Evolutionary conservation across 1,140 invertebrate genomes (phyloP).

Genomic region (Penaeus indicus): DNA sequence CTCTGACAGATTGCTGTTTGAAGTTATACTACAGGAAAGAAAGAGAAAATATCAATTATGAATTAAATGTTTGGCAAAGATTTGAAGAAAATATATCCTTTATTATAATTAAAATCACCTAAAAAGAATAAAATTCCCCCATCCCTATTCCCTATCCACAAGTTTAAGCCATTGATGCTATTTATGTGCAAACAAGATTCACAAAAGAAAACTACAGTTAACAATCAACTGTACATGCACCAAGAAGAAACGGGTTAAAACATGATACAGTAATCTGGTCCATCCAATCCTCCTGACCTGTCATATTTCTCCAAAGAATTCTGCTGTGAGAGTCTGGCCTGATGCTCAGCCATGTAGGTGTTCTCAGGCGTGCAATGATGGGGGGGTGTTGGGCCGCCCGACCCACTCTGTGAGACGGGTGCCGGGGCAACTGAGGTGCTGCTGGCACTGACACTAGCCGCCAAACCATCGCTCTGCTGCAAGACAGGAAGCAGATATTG

Average conservation of each 20-base stretch:
- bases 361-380: constrained; percentile 68
- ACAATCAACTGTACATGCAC: too few relatives aligned
- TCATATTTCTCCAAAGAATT: constrained; percentile 73
- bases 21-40: constrained; percentile 46
- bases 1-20: constrained; percentile 59
- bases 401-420: constrained; percentile 33
- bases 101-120: too few relatives aligned
- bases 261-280: neutral
- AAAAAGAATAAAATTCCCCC: too few relatives aligned
- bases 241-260: neutral
- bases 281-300: constrained; percentile 13
- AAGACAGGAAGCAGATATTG: too few relatives aligned
- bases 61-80: neutral
- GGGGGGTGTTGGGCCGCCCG: constrained; percentile 62
- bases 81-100: neutral
- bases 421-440: neutral
- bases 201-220: too few relatives aligned
- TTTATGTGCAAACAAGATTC: too few relatives aligned
- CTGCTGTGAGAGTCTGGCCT: constrained; percentile 73
- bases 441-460: neutral
- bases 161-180: too few relatives aligned
- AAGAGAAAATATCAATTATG: neutral
- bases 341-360: constrained; percentile 66
- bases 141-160: too few relatives aligned
- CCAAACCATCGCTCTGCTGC: neutral